Conservation (phyloP, 2,113 vertebrate genomes). For the Sorex fumeus region DNA sequence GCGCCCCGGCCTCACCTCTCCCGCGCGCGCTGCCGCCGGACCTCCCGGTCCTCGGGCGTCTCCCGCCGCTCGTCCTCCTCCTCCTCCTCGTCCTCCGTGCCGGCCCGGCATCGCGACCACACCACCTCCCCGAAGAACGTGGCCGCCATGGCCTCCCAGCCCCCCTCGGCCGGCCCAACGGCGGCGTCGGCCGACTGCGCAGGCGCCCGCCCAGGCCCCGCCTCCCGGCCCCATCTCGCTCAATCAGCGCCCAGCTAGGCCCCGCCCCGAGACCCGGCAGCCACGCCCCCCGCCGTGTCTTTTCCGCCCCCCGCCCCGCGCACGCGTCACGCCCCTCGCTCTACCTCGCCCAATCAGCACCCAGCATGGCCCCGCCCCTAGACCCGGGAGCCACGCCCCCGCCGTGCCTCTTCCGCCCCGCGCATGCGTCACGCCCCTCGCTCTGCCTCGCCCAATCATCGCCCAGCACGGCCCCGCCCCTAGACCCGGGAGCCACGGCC, state of each 20-base stretch:
- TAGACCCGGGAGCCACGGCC: too few species aligned
- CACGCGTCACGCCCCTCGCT: background rate
- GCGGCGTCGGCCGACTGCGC: background rate
- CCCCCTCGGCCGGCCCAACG: rapidly evolving
- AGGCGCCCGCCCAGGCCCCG: background rate
- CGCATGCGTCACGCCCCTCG: background rate
- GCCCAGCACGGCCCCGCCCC: too few species aligned
- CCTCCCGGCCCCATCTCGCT: rapidly evolving
- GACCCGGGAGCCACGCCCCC: background rate
- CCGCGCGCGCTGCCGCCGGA: constrained; percentile 86
- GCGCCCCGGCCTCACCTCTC: constrained; percentile 85
- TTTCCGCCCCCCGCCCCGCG: background rate
- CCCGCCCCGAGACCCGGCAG: background rate
- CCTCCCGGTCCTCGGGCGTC: constrained; percentile 87
- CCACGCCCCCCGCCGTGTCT: background rate
- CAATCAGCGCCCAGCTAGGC: background rate
- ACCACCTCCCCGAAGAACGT: constrained; percentile 92
- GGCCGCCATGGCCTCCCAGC: constrained; percentile 70
- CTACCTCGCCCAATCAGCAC: rapidly evolving
- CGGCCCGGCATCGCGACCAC: constrained; percentile 86
- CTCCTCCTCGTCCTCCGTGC: constrained; percentile 89
- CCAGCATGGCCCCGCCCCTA: background rate
- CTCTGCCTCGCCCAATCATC: rapidly evolving
- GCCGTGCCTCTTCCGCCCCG: background rate
- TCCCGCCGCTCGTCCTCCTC: constrained; percentile 81